Evolutionary conservation across 2,888 invertebrate species (phyloP).

Genomic region (Euphydryas editha): DNA sequence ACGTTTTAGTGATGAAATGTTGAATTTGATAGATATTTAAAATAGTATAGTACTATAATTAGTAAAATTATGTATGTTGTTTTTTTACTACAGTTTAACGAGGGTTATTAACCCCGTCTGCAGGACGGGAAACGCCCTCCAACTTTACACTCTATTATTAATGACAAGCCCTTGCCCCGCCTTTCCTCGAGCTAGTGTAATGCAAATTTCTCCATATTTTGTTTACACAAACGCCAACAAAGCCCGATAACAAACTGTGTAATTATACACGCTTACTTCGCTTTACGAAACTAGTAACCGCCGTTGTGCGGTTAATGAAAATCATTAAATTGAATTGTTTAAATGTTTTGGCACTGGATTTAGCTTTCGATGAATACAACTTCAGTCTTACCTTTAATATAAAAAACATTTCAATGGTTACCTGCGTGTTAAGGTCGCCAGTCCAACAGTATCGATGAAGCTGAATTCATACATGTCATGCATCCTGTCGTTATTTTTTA

Average conservation of each 20-base stretch:
- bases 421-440: too few species aligned
- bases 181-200: conserved; percentile 68
- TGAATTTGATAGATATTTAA: neutral
- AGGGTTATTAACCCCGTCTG: conserved; percentile 75
- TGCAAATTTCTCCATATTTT: conserved; percentile 79
- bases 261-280: conserved; percentile 41
- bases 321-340: conserved; percentile 31
- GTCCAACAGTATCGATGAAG: too few species aligned
- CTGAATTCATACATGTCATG: too few species aligned
- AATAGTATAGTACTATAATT: conserved; percentile 19
- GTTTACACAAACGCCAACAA: conserved; percentile 58
- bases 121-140: conserved; percentile 72
- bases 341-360: conserved; percentile 19
- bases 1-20: too few species aligned
- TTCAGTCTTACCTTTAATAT: conserved; percentile 12
- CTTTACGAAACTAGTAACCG: conserved; percentile 27
- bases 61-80: conserved; percentile 61
- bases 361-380: conserved; percentile 6
- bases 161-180: conserved; percentile 76
- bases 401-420: neutral
- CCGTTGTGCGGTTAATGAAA: conserved; percentile 26
- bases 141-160: conserved; percentile 80
- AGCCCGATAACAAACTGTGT: conserved; percentile 44
- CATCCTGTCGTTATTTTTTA: too few species aligned
- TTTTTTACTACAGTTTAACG: conserved; percentile 49